Percentiles rank a stretch among this genome's conserved stretches.
phyloP scores from a whole-genome alignment of 2,888 invertebrate genomes.

The Tinea pellionella region DNA sequence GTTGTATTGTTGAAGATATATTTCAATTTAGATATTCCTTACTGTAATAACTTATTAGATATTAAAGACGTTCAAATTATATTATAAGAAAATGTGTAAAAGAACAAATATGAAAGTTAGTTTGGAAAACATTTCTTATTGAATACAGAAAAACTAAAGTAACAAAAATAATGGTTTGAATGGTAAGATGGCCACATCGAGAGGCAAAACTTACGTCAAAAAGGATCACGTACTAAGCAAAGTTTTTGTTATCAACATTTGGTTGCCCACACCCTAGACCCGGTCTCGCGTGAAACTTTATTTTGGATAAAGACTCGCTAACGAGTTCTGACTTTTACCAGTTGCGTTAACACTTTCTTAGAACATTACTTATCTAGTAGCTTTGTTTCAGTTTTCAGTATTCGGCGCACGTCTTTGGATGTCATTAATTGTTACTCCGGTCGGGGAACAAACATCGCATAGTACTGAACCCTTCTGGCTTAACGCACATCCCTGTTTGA shows the following conservation, averaged over 20 bases:
- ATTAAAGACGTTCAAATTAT: too few relatives aligned
- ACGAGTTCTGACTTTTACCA: conserved; percentile 39
- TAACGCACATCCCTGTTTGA: conserved; percentile 13
- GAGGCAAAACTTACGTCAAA: conserved; percentile 18
- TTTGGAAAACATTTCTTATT: too few relatives aligned
- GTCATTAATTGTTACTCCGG: conserved; percentile 12
- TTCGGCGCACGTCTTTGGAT: conserved; percentile 11
- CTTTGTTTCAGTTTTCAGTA: conserved; percentile 8
- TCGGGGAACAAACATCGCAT: conserved; percentile 4
- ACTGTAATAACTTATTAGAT: too few relatives aligned
- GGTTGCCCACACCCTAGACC: conserved; percentile 27
- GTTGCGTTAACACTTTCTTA: conserved; percentile 23
- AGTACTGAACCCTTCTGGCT: conserved; percentile 7
- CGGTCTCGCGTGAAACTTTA: conserved; percentile 29
- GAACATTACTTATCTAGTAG: conserved; percentile 17
- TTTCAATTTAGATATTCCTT: too few relatives aligned
- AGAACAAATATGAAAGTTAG: too few relatives aligned
- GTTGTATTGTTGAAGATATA: background rate
- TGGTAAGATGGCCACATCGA: background rate
- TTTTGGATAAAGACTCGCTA: conserved; percentile 41
- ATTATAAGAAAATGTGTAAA: too few relatives aligned
- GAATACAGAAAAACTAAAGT: background rate
- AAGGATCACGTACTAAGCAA: conserved; percentile 36
- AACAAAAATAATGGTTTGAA: background rate
- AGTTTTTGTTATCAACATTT: conserved; percentile 40